phyloP scores from a whole-genome alignment of 2,797 vertebrate genomes.

The Anas flavirostris region DNA sequence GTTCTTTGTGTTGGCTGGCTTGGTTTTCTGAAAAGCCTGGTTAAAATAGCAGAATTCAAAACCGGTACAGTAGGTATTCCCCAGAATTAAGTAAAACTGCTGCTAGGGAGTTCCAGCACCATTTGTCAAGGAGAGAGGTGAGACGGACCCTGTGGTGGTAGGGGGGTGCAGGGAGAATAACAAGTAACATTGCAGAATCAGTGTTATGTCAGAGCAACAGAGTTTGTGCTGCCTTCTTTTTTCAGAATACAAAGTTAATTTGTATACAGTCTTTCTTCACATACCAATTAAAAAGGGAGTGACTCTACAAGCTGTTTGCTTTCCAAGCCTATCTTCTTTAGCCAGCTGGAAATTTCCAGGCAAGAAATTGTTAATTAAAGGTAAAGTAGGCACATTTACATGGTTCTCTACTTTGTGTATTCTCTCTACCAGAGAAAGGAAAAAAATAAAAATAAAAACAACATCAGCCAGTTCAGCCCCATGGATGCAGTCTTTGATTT shows the following conservation, averaged over 20 bases:
- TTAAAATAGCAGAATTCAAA: background rate
- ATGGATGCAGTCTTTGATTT: background rate
- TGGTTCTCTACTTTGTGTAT: background rate
- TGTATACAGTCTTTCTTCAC: constrained; percentile 30
- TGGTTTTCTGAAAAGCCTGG: background rate
- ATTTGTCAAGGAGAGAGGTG: background rate
- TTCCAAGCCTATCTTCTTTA: constrained; percentile 4
- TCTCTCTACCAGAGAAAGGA: background rate
- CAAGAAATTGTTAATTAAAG: constrained; percentile 15
- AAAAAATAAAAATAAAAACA: background rate
- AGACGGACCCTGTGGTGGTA: background rate
- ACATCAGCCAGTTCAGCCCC: background rate
- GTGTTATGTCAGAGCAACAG: background rate
- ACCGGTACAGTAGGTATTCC: background rate
- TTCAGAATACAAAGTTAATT: background rate
- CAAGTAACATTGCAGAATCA: background rate
- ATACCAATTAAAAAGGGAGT: constrained; percentile 25
- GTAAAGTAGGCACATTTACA: background rate
- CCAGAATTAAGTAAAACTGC: background rate
- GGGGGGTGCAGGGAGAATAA: background rate
- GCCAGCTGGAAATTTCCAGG: constrained; percentile 19
- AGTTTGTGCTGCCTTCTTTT: background rate
- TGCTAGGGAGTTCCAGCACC: background rate
- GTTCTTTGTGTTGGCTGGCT: background rate
- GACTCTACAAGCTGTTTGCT: background rate